Conservation (phyloP, 2,113 vertebrate species). For the Proterorhinus semilunaris region DNA sequence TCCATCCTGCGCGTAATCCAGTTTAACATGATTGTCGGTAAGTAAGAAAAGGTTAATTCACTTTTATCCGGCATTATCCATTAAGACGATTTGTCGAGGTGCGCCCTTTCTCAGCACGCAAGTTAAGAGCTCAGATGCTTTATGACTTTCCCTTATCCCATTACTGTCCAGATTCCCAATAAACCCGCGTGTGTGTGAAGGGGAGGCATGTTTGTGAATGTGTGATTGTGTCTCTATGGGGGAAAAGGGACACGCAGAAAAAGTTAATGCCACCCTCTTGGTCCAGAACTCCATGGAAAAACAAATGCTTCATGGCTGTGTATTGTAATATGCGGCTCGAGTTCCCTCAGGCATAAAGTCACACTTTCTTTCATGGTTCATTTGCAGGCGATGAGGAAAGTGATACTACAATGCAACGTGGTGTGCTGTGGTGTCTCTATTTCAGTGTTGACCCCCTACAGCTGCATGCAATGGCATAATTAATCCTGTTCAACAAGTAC, state of each 20-base stretch:
- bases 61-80: constrained; percentile 45
- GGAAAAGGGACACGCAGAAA: no score
- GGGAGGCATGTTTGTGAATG: constrained; percentile 19
- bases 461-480: no score
- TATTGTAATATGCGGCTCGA: no score
- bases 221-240: constrained; percentile 16
- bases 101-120: constrained; percentile 23
- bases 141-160: constrained; percentile 41
- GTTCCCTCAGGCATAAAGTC: no score
- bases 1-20: constrained; percentile 5
- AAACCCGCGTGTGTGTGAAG: constrained; percentile 43
- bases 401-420: background rate
- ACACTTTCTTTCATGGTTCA: no score
- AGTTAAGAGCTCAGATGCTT: constrained; percentile 37
- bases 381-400: background rate
- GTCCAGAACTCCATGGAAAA: no score
- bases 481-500: no score
- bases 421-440: no score
- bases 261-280: no score
- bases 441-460: no score
- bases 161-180: constrained; percentile 28
- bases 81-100: constrained; percentile 44
- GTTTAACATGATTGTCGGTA: constrained; percentile 1
- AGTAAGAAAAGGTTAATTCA: constrained; percentile 29
- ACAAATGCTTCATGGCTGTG: no score